These are phyloP conservation scores for Sphenodon punctatus DNA, from an alignment of 2,797 vertebrate genomes.

Conservation along the genomic window DNA sequence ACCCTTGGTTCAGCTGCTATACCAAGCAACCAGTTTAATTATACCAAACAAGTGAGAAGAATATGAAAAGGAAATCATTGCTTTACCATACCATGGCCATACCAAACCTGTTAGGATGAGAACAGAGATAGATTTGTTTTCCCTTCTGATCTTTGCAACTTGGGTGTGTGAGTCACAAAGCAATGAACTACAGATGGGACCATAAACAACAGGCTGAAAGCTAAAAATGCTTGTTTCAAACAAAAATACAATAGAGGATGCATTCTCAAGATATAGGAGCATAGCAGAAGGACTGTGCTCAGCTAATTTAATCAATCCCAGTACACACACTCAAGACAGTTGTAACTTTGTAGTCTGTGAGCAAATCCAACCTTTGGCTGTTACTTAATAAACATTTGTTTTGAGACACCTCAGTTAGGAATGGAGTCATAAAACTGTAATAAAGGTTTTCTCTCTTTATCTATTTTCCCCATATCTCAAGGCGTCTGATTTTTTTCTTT, in stretches of 20 bases:
- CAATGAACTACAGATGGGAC: neutral
- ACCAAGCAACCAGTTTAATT: neutral
- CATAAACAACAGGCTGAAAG: conserved; percentile 5
- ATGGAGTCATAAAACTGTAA: neutral
- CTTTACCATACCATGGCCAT: neutral
- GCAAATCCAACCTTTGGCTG: neutral
- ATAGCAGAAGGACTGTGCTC: neutral
- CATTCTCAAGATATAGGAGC: neutral
- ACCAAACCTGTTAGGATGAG: neutral
- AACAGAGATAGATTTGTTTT: conserved; percentile 6
- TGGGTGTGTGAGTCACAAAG: conserved; percentile 21
- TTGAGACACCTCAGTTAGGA: neutral
- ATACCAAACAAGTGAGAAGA: neutral
- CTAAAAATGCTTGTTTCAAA: conserved; percentile 18
- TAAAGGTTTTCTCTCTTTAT: neutral
- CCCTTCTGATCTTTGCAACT: neutral
- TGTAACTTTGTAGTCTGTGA: neutral
- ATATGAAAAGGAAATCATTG: neutral
- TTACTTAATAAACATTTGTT: neutral
- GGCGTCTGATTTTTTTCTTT: neutral
- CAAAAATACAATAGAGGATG: neutral
- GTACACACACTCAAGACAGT: neutral
- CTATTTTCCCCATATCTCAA: neutral
- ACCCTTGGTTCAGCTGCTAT: neutral
- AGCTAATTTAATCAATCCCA: neutral